Evolutionary conservation across 2,797 vertebrate species (phyloP).

Genomic region (Nasua narica): DNA sequence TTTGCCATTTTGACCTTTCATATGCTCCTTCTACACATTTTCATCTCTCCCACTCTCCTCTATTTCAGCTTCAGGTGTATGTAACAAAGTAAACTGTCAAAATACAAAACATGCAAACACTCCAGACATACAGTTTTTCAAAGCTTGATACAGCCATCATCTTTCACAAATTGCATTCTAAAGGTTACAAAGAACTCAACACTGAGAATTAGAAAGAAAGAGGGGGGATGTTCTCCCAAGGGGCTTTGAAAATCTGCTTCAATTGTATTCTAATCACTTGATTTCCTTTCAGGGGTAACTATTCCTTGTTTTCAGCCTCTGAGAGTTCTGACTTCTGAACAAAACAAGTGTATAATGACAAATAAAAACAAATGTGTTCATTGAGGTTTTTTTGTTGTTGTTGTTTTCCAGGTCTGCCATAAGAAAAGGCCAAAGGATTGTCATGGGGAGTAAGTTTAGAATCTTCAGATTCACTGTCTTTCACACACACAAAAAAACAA

Average conservation of each 20-base stretch:
- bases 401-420: not conserved
- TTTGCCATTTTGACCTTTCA: not conserved
- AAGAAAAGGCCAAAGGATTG: not conserved
- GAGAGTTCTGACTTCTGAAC: not conserved
- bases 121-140: not conserved
- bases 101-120: constrained; percentile 45
- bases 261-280: not conserved
- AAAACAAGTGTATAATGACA: constrained; percentile 22
- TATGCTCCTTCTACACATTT: not conserved
- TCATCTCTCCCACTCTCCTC: not conserved
- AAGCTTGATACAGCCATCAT: not conserved
- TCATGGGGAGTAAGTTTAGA: not conserved
- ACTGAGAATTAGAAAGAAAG: not conserved
- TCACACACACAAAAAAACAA: not conserved
- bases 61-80: not conserved
- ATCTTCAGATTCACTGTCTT: constrained; percentile 38
- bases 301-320: not conserved
- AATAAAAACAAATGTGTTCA: constrained; percentile 40
- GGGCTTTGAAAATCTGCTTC: not conserved
- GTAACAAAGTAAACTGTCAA: not conserved
- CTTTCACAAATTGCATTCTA: constrained; percentile 46
- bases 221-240: not conserved
- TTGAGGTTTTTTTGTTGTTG: not conserved
- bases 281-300: not conserved
- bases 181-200: constrained; percentile 51